Conservation (phyloP, 2,113 vertebrate genomes). For the Theristicus caerulescens region DNA sequence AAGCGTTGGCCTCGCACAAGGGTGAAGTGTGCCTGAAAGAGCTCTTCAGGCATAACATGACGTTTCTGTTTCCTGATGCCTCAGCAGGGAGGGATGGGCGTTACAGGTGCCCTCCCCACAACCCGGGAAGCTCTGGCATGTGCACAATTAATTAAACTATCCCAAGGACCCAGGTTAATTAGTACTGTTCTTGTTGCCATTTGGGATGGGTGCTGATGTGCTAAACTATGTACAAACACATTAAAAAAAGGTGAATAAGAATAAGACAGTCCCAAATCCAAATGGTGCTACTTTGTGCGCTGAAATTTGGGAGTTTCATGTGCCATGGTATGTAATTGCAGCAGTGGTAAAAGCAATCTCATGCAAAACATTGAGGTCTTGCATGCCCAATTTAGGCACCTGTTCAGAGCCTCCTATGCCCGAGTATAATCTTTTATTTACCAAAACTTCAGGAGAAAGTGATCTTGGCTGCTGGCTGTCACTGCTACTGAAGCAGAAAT, state of each 20-base stretch:
- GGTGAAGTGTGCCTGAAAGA: background rate
- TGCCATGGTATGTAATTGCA: background rate
- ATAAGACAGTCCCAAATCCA: background rate
- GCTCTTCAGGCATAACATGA: background rate
- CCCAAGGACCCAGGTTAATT: background rate
- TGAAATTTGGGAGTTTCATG: background rate
- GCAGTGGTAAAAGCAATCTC: background rate
- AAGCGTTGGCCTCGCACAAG: fast-evolving
- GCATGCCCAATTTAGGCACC: background rate
- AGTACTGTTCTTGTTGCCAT: background rate
- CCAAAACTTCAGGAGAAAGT: background rate
- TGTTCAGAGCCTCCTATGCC: background rate
- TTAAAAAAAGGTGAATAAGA: background rate
- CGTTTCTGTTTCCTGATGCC: background rate
- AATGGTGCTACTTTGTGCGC: background rate
- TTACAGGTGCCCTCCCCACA: background rate
- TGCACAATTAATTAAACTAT: background rate
- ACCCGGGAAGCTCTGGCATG: background rate
- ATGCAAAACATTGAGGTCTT: background rate
- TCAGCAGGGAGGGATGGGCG: background rate
- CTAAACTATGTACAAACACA: background rate
- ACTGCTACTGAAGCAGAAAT: background rate
- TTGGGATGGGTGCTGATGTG: background rate
- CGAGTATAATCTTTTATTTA: background rate
- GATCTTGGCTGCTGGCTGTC: background rate